These are phyloP conservation scores for Globodera rostochiensis DNA, from an alignment of 1,140 invertebrate genomes.

Conservation along the genomic window DNA sequence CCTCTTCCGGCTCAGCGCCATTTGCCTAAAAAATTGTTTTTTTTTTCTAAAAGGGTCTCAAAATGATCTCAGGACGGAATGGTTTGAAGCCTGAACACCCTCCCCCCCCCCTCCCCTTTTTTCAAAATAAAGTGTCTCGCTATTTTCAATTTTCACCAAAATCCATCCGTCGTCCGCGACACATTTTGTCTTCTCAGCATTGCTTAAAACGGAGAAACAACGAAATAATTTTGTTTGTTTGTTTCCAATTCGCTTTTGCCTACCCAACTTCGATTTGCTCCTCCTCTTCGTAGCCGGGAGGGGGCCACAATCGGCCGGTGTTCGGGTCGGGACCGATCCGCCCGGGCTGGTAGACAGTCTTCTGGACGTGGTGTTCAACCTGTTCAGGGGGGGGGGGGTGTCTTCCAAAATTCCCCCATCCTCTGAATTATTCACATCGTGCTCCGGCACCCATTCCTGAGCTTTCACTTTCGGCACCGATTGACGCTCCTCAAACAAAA, in stretches of 20 bases:
- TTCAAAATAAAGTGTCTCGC: too few relatives aligned
- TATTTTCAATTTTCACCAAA: neutral
- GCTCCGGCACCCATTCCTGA: conserved; percentile 55
- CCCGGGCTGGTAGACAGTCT: conserved; percentile 48
- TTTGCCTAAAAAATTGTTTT: neutral
- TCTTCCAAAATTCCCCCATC: neutral
- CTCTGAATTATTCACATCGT: conserved; percentile 26
- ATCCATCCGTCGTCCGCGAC: conserved; percentile 6
- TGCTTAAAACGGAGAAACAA: neutral
- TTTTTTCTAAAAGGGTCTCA: too few relatives aligned
- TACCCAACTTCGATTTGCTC: conserved; percentile 47
- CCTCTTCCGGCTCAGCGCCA: neutral
- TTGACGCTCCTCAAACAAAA: conserved; percentile 8
- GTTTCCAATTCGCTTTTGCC: neutral
- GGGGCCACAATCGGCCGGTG: conserved; percentile 41
- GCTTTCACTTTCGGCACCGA: conserved; percentile 47
- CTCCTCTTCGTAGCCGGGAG: conserved; percentile 50
- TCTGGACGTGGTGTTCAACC: conserved; percentile 45
- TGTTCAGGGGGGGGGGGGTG: neutral
- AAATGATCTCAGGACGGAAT: too few relatives aligned
- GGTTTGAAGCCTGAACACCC: too few relatives aligned
- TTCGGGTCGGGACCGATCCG: conserved; percentile 31
- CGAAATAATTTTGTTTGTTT: neutral
- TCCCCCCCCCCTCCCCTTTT: too few relatives aligned
- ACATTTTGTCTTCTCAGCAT: conserved; percentile 4